phyloP scores from a whole-genome alignment of 2,113 vertebrate species.

The Ciconia boyciana region DNA sequence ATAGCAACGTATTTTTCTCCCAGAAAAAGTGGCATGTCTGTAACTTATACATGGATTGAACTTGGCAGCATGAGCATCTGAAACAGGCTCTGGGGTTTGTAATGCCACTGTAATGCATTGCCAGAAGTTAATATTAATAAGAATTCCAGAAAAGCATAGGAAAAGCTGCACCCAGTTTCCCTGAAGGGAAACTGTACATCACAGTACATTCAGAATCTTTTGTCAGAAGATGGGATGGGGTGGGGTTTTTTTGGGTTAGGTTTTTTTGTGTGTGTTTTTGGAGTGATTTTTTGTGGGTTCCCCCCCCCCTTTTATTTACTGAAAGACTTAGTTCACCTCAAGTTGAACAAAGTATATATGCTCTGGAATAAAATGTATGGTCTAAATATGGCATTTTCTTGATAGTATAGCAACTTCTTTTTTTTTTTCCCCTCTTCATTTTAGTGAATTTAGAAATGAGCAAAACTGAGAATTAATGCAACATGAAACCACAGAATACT shows the following conservation, averaged over 20 bases:
- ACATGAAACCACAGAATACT: neutral
- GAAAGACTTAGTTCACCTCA: too few relatives aligned
- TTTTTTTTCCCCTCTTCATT: neutral
- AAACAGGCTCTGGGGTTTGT: slow-evolving; percentile 8
- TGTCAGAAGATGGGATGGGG: neutral
- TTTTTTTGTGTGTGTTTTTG: too few relatives aligned
- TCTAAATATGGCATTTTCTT: neutral
- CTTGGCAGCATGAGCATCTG: slow-evolving; percentile 32
- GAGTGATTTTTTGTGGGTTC: too few relatives aligned
- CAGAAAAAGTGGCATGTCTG: neutral
- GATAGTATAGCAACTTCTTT: neutral
- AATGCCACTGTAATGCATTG: neutral
- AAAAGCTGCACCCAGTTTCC: neutral
- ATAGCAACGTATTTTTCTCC: neutral
- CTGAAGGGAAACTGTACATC: neutral
- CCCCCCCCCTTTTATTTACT: too few relatives aligned
- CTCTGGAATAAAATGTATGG: too few relatives aligned
- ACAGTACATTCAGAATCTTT: neutral
- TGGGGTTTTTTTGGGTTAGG: too few relatives aligned
- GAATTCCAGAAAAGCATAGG: neutral
- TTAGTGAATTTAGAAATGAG: neutral
- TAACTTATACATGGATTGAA: slow-evolving; percentile 6
- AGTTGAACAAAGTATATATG: too few relatives aligned
- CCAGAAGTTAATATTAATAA: neutral
- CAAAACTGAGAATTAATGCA: neutral